A percentile compares a stretch with the other conserved stretches of the same genome.
Evolutionary conservation across 2,797 vertebrate genomes (phyloP).

Genomic region (Hozukius guyotensis): DNA sequence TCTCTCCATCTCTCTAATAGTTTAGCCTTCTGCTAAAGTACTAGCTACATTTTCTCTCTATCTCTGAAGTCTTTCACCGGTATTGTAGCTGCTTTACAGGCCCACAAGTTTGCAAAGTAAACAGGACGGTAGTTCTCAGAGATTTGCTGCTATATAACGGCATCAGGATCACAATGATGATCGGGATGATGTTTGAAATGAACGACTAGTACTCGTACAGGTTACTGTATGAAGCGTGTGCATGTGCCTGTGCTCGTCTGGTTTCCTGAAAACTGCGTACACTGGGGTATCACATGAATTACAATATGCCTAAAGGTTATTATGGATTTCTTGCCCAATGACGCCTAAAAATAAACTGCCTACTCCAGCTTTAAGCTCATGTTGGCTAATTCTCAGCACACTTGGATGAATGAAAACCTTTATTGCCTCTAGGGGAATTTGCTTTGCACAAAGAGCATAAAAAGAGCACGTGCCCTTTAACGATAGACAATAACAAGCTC

Average conservation of each 20-base stretch:
- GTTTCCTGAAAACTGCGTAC: not conserved
- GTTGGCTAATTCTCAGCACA: constrained; percentile 28
- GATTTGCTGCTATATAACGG: not conserved
- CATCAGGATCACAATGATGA: no score
- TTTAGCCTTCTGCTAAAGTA: not conserved
- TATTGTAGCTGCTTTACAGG: not conserved
- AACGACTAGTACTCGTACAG: not conserved
- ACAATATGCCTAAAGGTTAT: not conserved
- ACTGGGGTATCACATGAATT: not conserved
- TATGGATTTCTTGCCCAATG: not conserved
- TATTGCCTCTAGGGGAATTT: no score
- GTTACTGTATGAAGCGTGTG: not conserved
- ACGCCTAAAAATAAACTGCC: not conserved
- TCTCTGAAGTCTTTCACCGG: not conserved
- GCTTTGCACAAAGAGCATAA: no score
- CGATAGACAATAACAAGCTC: constrained; percentile 21
- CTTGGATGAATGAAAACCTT: not conserved
- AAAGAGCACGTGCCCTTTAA: not conserved
- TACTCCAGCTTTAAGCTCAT: not conserved
- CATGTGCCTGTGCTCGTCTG: not conserved
- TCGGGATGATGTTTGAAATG: not conserved
- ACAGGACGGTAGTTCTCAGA: no score
- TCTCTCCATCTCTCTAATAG: no score
- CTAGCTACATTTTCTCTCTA: not conserved
- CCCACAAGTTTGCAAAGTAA: no score